Evolutionary conservation across 1,140 invertebrate genomes (phyloP), one percentile per base, ranked within the genome.

Genomic region (Dreissena polymorpha): DNA sequence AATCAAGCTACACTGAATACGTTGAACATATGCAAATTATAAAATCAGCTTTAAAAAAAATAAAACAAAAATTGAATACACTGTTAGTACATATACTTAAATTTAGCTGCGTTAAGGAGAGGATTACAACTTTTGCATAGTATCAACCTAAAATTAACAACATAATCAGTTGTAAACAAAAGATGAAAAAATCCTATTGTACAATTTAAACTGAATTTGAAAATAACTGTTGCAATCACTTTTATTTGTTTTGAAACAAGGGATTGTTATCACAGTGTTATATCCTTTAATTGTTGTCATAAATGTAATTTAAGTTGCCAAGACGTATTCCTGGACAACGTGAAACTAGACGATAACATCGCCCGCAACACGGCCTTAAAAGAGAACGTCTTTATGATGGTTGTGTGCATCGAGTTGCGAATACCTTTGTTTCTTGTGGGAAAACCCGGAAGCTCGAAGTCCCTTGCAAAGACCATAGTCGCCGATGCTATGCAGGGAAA

Each of bases 381-480:
- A 69, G 90, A 91, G 74, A 39, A 39, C 39, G 39, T 39, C 39
- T 39, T 39, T 8, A 39, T 39, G 39, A 39, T 39, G 39, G 39
- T 90, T 91, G 51, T 70, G 89, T 49, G 91, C 91, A 70, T 87
- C 90, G 87, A 91, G 90, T 88, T 84, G 90, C 21, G 90, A 7
- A 89, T 92, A 14, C 91, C 91, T 10, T 76, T 92, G 18, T 92
- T 92, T 73, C 79, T 92, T 50, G 88, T 91, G 18, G 91, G 91
- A n/a, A 92, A 91, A 75, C 90, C 91, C 51, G 91, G 91, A n/a
- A 91, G 90, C 65, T 91, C 90, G 13, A 92, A 92, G 78, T 92
- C 91, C 18, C 85, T 91, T 63, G 88, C 39, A 8, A 39, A 39
- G 39, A 39, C 39, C 8, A 39, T 39, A 39, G 39, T 39, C 39